Base-by-base conservation (phyloP, 2,797 vertebrate species). In the Gadopsis marmoratus region DNA sequence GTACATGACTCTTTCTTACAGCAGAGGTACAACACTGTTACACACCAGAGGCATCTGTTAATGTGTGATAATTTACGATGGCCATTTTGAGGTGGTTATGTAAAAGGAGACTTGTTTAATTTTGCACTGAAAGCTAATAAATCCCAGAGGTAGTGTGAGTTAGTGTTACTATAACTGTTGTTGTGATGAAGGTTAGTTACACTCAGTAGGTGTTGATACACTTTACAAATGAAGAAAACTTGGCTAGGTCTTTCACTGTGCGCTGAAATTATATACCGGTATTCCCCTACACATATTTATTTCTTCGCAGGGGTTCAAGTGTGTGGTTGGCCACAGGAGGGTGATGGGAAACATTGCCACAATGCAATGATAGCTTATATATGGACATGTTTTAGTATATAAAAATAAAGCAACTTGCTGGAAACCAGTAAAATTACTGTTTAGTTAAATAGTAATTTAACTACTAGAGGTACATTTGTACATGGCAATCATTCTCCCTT, bases 51-150 rank as follows among this genome's bases (percentile, higher is more conserved):
- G 78, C 35, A 39, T 77, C 80, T 37, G 78, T 67, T 88, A 77
- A 83, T 76, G 82, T 86, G 84, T 82, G 72, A 93, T 93, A 75
- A 92, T 93, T 94, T 91, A 94, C 79, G 82, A 90, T 6, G 7
- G 66, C 70, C 82, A 74, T 94, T 93, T 91, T 84, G 41, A 92
- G 79, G 88, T 82, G 79, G 86, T 94, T 91, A 90, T 92, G 89
- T 88, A 84, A 88, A 89, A 84, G 82, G 65, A 78, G 82, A 81
- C 82, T 80, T 93, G 88, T 92, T 93, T 94, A 86, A 91, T 91
- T 93, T 92, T 68, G 82, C 85, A 60, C 69, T 86, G 89, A 94
- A 86, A 86, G 87, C 83, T 85, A 92, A 92, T 94, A 92, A 94
- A 94, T 93, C 91, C 86, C 69, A 63, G 72, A 82, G 59, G 74